These are phyloP conservation scores for Euglossa dilemma DNA, from an alignment of 1,140 invertebrate species.

Conservation along the genomic window DNA sequence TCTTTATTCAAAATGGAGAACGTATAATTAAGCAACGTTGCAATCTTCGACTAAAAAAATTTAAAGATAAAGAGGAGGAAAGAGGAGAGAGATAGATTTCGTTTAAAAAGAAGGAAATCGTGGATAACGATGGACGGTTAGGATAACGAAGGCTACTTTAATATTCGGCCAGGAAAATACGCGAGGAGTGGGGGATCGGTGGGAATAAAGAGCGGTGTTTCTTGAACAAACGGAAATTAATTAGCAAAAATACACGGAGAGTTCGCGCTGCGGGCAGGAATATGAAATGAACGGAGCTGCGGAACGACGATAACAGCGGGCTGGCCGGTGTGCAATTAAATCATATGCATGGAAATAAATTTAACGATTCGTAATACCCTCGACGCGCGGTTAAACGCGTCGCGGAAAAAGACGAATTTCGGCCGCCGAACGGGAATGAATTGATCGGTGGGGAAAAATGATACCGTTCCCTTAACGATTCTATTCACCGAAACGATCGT, in stretches of 20 bases:
- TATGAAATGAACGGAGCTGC: slow-evolving; percentile 36
- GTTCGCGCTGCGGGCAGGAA: neutral
- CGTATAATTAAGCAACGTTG: too few relatives aligned
- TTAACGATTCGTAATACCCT: slow-evolving; percentile 6
- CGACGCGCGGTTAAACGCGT: slow-evolving; percentile 6
- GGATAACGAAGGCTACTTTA: neutral
- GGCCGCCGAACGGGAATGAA: too few relatives aligned
- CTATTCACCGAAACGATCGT: too few relatives aligned
- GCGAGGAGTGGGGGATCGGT: too few relatives aligned
- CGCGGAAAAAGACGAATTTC: neutral
- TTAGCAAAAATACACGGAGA: slow-evolving; percentile 39
- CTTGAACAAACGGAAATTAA: slow-evolving; percentile 38
- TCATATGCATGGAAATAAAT: slow-evolving; percentile 39
- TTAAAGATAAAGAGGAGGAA: neutral
- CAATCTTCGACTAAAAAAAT: too few relatives aligned
- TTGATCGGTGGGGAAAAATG: neutral
- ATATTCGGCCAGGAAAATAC: neutral
- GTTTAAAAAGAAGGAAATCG: neutral
- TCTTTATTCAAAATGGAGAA: too few relatives aligned
- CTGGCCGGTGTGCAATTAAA: slow-evolving; percentile 26
- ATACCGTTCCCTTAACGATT: neutral
- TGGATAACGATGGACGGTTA: neutral
- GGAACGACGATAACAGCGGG: slow-evolving; percentile 8
- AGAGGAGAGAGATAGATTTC: neutral
- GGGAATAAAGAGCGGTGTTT: slow-evolving; percentile 13